Base-by-base conservation (phyloP, 2,888 invertebrate genomes). In the Sicus ferrugineus region DNA sequence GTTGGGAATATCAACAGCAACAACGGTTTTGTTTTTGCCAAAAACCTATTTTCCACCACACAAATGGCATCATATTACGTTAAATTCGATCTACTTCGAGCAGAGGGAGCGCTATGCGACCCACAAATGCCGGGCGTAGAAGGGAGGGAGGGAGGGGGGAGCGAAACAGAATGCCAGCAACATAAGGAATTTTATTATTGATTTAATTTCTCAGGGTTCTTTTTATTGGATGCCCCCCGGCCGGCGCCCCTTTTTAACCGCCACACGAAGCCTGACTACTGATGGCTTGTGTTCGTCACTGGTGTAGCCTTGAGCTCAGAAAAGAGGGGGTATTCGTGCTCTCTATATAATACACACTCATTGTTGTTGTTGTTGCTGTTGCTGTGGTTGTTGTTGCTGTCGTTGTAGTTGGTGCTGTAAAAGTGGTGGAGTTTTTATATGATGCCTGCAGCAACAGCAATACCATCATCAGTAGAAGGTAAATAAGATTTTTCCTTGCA, bases 311-410 rank as follows among this genome's bases (percentile, higher is more conserved):
- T 69, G 50, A 56, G 50, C 26, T 38, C 6, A 14, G 34, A 14
- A 30, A 30, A 46, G 48, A 61, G 46, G 61, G 69, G 70, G 69
- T 72, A 70, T 72, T 69, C 68, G 70, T 71, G 70, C 54, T 66
- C n/a, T n/a, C n/a, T 70, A 70, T 72, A 70, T 71, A 70, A 71
- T 68, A 69, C 67, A 68, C 69, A 70, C 66, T 63, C 59, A 58
- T 64, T 42, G 58, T 63, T 31, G 69, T 48, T 62, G 50, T 54
- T 66, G 3, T 34, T 50, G 11, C 38, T 56, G 34, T 56, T 42
- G 21, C 19, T 38, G 31, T 42, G 9, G 26, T 34, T 65, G 65
- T 26, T 23, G 54, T 56, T 38, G 54, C 9, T 38, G 42, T 9
- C 16, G 54, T 56, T 38, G 54, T 16, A 28, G 42, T 9, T 4